Base-by-base conservation (phyloP, 2,113 vertebrate species). In the Channa argus region DNA sequence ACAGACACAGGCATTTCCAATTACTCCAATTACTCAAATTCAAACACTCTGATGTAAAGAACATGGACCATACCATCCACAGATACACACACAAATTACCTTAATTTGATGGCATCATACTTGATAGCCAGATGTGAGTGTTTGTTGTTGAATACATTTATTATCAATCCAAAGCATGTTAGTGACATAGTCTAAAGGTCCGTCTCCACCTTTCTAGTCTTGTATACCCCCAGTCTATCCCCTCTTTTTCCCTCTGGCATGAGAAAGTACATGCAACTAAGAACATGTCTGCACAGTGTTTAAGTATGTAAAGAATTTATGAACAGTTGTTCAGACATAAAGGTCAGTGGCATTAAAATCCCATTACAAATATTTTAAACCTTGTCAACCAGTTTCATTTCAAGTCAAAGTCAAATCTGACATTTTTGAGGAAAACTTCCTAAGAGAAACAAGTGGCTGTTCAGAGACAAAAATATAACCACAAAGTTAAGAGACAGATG, bases 21-120 rank as follows among this genome's bases (percentile, higher is more conserved):
- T 91, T 77, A 77, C 69, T 47, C 37, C 62, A 71, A 39, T 77
- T 68, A 84, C 76, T 61, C 6, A 60, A 80, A 71, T 84, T 91
- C 71, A 89, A 86, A 89, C 50, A 37, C 47, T 44, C 36, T 53
- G 56, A 82, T 70, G 51, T 72, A 61, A 43, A 77, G 58, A 72
- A 59, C 62, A 73, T 73, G 55, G 50, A 0, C 51, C 45, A 62
- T 62, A 38, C 81, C 79, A 77, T 66, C 51, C 37, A 59, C 41
- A 13, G 11, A 50, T 39, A 63, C 60, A 71, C 55, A 51, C 36
- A 77, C 59, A 68, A 34, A 49, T 6, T 74, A 72, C 52, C 64
- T 37, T 43, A 39, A 43, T 14, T 69, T 77, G 33, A 74, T 69
- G 56, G 15, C 5, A 39, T 74, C 62, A 78, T 43, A 59, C 56